Conservation (phyloP, 2,113 vertebrate species). For the Crotophaga sulcirostris region DNA sequence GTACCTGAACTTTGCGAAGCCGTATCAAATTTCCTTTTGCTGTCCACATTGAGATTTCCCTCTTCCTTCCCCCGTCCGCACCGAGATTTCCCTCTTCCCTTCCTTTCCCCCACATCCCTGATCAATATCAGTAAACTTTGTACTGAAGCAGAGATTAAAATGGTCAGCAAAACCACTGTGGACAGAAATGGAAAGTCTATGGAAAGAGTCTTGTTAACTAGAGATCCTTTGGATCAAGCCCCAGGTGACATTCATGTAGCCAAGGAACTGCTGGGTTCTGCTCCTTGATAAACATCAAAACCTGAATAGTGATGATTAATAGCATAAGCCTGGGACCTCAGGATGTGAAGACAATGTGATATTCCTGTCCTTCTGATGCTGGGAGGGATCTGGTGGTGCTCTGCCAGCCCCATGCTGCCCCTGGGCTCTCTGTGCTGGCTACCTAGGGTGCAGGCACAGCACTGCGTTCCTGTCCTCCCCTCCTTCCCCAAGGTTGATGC, state of each 20-base stretch:
- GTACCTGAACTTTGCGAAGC: slow-evolving; percentile 64
- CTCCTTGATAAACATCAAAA: neutral
- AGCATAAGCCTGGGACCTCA: neutral
- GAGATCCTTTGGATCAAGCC: neutral
- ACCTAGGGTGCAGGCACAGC: accelerated
- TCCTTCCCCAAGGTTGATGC: accelerated
- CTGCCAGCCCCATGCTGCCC: neutral
- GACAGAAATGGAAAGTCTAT: neutral
- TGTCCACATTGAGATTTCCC: neutral
- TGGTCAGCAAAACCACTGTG: neutral
- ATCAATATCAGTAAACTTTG: slow-evolving; percentile 3
- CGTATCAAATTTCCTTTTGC: slow-evolving; percentile 35
- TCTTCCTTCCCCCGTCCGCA: slow-evolving; percentile 9
- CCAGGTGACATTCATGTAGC: neutral
- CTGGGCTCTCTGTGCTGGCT: neutral
- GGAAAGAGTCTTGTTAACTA: neutral
- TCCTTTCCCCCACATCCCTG: neutral
- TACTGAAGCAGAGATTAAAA: neutral
- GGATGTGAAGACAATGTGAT: neutral
- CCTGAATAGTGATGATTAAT: neutral
- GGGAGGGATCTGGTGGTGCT: neutral
- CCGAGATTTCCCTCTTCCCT: neutral
- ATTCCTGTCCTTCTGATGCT: neutral
- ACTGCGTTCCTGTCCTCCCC: neutral
- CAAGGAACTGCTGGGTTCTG: neutral